These are phyloP conservation scores for Lamprologus tigripictilis DNA, from an alignment of 2,113 vertebrate genomes.

Conservation along the genomic window DNA sequence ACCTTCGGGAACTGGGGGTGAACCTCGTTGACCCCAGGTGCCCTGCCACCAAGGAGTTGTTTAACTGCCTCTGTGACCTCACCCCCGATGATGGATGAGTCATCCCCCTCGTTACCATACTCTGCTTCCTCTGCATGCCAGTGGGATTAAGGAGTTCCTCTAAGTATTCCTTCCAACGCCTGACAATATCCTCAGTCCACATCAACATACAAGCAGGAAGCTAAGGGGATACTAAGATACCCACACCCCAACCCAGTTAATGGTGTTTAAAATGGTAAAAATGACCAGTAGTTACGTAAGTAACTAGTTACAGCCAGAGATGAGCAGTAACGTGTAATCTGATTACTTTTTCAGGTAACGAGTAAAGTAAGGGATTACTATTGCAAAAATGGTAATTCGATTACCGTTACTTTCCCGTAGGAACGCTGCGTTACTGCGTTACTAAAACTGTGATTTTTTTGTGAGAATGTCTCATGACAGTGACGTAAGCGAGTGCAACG, in stretches of 20 bases:
- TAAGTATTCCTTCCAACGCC: not conserved
- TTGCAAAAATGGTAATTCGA: too few relatives aligned
- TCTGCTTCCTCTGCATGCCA: fast-evolving
- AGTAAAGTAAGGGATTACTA: too few relatives aligned
- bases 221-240: not conserved
- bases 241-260: not conserved
- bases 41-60: not conserved
- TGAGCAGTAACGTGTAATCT: too few relatives aligned
- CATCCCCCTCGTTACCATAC: not conserved
- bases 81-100: not conserved
- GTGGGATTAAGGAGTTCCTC: not conserved
- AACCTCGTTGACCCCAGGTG: not conserved
- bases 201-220: not conserved
- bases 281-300: too few relatives aligned
- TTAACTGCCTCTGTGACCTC: not conserved
- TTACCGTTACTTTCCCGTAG: too few relatives aligned
- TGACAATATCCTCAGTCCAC: not conserved
- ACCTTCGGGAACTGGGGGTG: not conserved
- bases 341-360: too few relatives aligned
- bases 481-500: too few relatives aligned
- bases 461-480: too few relatives aligned
- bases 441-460: too few relatives aligned
- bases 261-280: too few relatives aligned
- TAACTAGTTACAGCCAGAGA: too few relatives aligned
- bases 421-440: too few relatives aligned